Evolutionary conservation across 1,140 invertebrate genomes (phyloP), one percentile per base, ranked within the genome.

Genomic region (Microplitis demolitor): DNA sequence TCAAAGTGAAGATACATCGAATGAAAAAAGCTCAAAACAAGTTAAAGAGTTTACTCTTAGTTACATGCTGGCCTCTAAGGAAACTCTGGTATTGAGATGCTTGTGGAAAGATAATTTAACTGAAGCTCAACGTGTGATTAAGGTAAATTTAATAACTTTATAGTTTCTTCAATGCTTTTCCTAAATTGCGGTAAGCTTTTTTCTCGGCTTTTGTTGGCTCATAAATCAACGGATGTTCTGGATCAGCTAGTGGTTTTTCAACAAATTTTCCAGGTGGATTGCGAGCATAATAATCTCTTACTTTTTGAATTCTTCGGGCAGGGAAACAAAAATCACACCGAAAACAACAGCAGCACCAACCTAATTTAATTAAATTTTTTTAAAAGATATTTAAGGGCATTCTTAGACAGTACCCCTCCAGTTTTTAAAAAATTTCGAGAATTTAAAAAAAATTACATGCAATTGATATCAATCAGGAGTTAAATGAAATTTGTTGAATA

Each of bases 331-430:
- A 69, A 63, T 77, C 73, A 66, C 79, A 85, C 35, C 79, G 77
- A 63, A 78, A 83, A 70, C 83, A 85, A 4, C 83, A 85, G 33
- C 83, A 85, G 51, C 83, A 85, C 84, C 84, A 85, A 13, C 84
- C 83, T 85, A 53, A 35, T 74, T 58, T 13, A 51, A 63, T 70
- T 75, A 33, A n/a, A 37, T 24, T 51, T 54, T 56, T 71, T 71
- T 61, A 50, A 33, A 39, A 14, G 68, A 56, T 67, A 56, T 71
- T 53, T 14, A n/a, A n/a, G n/a, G n/a, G n/a, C n/a, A n/a, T n/a
- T n/a, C n/a, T n/a, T n/a, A n/a, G n/a, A n/a, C n/a, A n/a, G n/a
- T n/a, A n/a, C n/a, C n/a, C n/a, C n/a, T n/a, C n/a, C n/a, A n/a
- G n/a, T n/a, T n/a, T n/a, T n/a, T n/a, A n/a, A n/a, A n/a, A n/a